phyloP scores from a whole-genome alignment of 1,140 invertebrate species.

The Galleria mellonella region DNA sequence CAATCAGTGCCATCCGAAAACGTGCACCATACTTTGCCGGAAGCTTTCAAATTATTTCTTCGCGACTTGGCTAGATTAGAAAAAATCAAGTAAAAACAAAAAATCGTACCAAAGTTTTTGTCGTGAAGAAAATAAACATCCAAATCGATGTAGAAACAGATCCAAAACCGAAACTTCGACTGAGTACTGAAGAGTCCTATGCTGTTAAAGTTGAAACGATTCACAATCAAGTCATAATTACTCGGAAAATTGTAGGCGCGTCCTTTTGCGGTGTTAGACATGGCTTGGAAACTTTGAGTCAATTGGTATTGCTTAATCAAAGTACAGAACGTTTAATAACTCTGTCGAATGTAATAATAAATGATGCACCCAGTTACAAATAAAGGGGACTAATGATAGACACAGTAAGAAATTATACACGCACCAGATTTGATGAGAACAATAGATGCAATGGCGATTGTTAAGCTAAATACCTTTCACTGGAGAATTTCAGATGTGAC shows the following conservation, averaged over 20 bases:
- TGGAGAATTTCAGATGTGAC: slow-evolving; percentile 89
- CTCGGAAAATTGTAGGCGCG: slow-evolving; percentile 76
- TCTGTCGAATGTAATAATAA: slow-evolving; percentile 73
- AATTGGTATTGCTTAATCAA: slow-evolving; percentile 82
- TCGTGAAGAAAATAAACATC: slow-evolving; percentile 53
- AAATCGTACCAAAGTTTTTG: slow-evolving; percentile 13
- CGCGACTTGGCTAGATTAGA: slow-evolving; percentile 33
- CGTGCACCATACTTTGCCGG: slow-evolving; percentile 42
- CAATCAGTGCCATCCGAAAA: slow-evolving; percentile 40
- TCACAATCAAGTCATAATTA: slow-evolving; percentile 70
- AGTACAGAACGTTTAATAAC: slow-evolving; percentile 75
- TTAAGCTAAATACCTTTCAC: slow-evolving; percentile 89
- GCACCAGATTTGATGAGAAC: slow-evolving; percentile 79
- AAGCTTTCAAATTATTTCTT: slow-evolving; percentile 46
- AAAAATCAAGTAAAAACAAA: slow-evolving; percentile 17
- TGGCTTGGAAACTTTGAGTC: slow-evolving; percentile 84
- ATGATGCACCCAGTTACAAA: slow-evolving; percentile 76
- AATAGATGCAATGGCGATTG: slow-evolving; percentile 83
- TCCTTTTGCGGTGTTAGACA: slow-evolving; percentile 86
- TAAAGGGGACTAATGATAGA: slow-evolving; percentile 86
- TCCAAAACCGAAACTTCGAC: slow-evolving; percentile 72
- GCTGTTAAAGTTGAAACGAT: slow-evolving; percentile 74
- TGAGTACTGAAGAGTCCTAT: slow-evolving; percentile 84
- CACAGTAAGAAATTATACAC: slow-evolving; percentile 84
- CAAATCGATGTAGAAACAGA: slow-evolving; percentile 69